These are phyloP conservation scores for Callospermophilus lateralis DNA, from an alignment of 2,113 vertebrate species.

Conservation along the genomic window DNA sequence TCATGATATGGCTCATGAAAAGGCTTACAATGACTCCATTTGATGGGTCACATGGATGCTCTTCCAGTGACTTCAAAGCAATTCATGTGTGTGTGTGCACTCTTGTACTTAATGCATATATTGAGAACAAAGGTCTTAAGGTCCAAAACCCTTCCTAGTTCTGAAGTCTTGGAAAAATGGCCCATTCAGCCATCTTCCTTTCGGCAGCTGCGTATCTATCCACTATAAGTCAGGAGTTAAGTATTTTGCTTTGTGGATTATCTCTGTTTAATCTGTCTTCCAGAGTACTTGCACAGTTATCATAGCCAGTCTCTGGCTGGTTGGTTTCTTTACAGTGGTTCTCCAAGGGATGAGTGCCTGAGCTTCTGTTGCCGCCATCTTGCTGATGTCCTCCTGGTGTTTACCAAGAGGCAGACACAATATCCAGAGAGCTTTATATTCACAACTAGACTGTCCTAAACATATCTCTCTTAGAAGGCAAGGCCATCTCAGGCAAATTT, in stretches of 20 bases:
- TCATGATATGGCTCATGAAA: neutral
- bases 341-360: neutral
- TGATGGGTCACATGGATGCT: neutral
- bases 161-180: neutral
- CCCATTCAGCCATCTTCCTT: fast-evolving
- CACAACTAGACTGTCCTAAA: neutral
- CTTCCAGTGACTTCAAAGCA: neutral
- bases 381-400: neutral
- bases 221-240: neutral
- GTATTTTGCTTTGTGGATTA: neutral
- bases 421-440: neutral
- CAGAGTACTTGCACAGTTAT: neutral
- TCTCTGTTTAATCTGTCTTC: neutral
- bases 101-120: neutral
- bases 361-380: neutral
- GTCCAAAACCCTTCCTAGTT: neutral
- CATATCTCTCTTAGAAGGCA: neutral
- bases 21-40: neutral
- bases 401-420: neutral
- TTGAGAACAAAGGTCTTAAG: neutral
- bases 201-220: no score
- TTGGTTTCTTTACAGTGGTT: neutral
- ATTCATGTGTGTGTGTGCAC: no score
- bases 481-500: neutral
- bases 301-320: neutral